A percentile compares a stretch with the other conserved stretches of the same genome.
These are phyloP conservation scores for Rhopalosiphum maidis DNA, from an alignment of 1,140 invertebrate species.

Conservation along the genomic window DNA sequence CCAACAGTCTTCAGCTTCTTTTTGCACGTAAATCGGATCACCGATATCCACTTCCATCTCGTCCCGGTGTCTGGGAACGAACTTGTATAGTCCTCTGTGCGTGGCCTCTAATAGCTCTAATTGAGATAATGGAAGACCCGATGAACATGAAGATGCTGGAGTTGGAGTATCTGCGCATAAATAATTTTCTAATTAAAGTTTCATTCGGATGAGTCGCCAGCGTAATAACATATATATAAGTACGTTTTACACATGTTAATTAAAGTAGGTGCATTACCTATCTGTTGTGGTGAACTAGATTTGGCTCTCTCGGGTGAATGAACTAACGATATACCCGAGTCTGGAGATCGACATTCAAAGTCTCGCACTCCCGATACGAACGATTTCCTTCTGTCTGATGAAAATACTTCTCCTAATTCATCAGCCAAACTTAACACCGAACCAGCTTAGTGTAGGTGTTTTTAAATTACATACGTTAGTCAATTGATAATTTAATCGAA, in stretches of 20 bases:
- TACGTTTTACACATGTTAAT: neutral
- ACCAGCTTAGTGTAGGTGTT: constrained; percentile 50
- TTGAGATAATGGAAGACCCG: constrained; percentile 77
- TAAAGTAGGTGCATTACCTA: neutral
- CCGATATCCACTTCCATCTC: constrained; percentile 97
- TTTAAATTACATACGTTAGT: neutral
- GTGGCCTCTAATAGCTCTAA: constrained; percentile 91
- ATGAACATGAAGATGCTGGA: constrained; percentile 67
- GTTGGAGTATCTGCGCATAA: constrained; percentile 66
- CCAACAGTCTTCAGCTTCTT: constrained; percentile 96
- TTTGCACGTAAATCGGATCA: constrained; percentile 95
- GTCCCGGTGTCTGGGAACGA: constrained; percentile 91
- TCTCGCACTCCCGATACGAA: constrained; percentile 27
- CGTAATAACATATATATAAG: neutral
- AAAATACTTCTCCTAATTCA: constrained; percentile 60
- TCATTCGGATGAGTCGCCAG: neutral
- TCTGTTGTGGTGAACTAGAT: constrained; percentile 74
- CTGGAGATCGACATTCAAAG: constrained; percentile 63
- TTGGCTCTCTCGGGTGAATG: constrained; percentile 87
- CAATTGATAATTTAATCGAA: neutral
- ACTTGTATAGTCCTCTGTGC: constrained; percentile 93
- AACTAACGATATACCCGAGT: constrained; percentile 87
- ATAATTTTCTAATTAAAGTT: constrained; percentile 57
- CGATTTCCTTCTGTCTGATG: constrained; percentile 49
- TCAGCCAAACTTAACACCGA: constrained; percentile 60